phyloP scores from a whole-genome alignment of 2,113 vertebrate genomes.

The Corythornis vintsioides region DNA sequence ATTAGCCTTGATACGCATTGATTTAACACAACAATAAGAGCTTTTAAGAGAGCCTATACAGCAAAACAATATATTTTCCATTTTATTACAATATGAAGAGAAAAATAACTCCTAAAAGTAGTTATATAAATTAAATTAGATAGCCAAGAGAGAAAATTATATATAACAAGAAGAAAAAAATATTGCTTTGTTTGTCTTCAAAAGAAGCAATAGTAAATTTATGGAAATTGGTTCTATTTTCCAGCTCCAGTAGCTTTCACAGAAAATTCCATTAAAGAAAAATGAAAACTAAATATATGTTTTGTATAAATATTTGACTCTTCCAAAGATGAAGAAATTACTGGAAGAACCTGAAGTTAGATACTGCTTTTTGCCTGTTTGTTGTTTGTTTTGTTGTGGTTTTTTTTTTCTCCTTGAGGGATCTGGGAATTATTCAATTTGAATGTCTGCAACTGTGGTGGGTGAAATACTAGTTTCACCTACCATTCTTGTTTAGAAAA shows the following conservation, averaged over 20 bases:
- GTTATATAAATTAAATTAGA: slow-evolving; percentile 31
- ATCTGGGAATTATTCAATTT: neutral
- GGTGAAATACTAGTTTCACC: neutral
- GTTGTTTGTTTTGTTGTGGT: neutral
- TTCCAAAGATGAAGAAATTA: neutral
- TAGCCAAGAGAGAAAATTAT: slow-evolving; percentile 16
- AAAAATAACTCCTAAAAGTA: neutral
- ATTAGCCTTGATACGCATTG: neutral
- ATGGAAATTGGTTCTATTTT: slow-evolving; percentile 44
- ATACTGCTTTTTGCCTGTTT: neutral
- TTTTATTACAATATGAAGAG: slow-evolving; percentile 14
- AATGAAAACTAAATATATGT: neutral
- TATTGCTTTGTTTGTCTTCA: neutral
- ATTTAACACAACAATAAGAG: slow-evolving; percentile 6
- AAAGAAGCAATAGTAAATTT: slow-evolving; percentile 14
- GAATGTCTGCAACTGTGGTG: neutral
- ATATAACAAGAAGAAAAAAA: slow-evolving; percentile 12
- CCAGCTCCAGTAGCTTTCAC: neutral
- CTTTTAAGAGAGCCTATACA: neutral
- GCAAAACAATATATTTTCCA: slow-evolving; percentile 1
- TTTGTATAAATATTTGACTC: slow-evolving; percentile 21
- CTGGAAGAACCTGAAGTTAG: neutral
- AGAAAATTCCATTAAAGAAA: slow-evolving; percentile 31
- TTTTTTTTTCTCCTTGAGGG: neutral
- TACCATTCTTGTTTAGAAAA: neutral